phyloP scores from a whole-genome alignment of 2,113 vertebrate genomes.

The Tiliqua scincoides region DNA sequence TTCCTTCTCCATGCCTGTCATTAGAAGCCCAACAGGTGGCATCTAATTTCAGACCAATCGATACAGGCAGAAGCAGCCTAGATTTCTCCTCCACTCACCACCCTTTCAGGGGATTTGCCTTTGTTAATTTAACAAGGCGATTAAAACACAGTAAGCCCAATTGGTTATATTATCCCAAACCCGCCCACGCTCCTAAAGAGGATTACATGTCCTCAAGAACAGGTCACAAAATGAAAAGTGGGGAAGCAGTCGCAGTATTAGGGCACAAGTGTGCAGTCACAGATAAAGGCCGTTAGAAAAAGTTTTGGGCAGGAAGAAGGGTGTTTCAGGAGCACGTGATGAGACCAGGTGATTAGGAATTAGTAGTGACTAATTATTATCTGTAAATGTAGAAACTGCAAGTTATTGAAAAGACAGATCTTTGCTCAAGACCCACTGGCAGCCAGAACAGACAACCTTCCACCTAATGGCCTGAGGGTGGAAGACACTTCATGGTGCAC shows the following conservation, averaged over 20 bases:
- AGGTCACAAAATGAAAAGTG: neutral
- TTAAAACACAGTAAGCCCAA: conserved; percentile 6
- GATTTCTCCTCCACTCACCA: neutral
- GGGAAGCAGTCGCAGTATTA: neutral
- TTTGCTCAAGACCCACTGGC: neutral
- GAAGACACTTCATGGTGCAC: no score
- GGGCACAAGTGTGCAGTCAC: neutral
- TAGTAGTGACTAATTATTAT: neutral
- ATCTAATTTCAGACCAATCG: neutral
- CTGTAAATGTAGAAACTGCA: neutral
- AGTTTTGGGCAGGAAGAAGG: no score
- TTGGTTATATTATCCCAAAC: neutral
- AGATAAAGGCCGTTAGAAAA: neutral
- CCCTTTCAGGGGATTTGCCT: neutral
- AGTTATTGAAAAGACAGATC: neutral
- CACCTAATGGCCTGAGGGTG: no score
- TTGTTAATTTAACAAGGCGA: neutral
- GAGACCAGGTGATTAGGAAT: neutral
- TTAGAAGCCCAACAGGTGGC: no score
- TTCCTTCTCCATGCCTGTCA: no score
- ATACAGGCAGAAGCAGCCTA: neutral
- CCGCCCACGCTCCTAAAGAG: neutral
- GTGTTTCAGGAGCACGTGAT: neutral
- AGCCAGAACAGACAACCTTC: neutral
- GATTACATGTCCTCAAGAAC: neutral